Conservation (phyloP, 2,888 invertebrate species). For the Macropis europaea region DNA sequence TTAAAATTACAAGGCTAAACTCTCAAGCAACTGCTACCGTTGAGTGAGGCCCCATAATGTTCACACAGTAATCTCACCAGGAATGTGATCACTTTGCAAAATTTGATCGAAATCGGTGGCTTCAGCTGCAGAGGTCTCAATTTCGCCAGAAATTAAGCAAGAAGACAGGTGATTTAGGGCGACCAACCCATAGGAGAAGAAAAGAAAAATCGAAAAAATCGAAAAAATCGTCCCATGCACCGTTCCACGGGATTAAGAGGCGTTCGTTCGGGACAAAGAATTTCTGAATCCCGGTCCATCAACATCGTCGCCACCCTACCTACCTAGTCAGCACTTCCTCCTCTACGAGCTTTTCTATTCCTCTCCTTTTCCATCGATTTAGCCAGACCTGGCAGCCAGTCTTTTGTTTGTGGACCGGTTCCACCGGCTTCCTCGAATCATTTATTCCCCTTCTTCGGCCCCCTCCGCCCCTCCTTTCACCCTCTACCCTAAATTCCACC, state of each 20-base stretch:
- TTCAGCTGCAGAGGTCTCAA: no score
- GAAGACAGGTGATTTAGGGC: no score
- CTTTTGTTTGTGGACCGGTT: conserved; percentile 76
- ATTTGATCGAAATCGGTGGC: no score
- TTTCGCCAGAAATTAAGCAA: no score
- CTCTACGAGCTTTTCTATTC: conserved; percentile 24
- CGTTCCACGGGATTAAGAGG: conserved; percentile 53
- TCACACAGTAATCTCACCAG: no score
- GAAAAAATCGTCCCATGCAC: conserved; percentile 26
- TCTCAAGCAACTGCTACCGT: no score
- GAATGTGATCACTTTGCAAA: no score
- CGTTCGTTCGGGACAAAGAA: conserved; percentile 63
- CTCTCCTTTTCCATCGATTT: conserved; percentile 30
- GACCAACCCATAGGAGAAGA: conserved; percentile 20
- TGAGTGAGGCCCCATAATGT: no score
- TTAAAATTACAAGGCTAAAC: no score
- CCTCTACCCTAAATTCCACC: not conserved
- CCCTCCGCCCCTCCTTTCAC: conserved; percentile 9
- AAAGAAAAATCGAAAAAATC: conserved; percentile 13
- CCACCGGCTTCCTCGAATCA: conserved; percentile 73
- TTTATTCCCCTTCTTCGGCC: conserved; percentile 65
- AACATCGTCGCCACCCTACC: conserved; percentile 46
- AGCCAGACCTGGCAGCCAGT: conserved; percentile 56
- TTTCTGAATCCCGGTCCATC: conserved; percentile 43
- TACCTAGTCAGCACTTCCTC: conserved; percentile 52